Evolutionary conservation across 2,888 invertebrate species (phyloP).

Genomic region (Drosophila fulvimacula): DNA sequence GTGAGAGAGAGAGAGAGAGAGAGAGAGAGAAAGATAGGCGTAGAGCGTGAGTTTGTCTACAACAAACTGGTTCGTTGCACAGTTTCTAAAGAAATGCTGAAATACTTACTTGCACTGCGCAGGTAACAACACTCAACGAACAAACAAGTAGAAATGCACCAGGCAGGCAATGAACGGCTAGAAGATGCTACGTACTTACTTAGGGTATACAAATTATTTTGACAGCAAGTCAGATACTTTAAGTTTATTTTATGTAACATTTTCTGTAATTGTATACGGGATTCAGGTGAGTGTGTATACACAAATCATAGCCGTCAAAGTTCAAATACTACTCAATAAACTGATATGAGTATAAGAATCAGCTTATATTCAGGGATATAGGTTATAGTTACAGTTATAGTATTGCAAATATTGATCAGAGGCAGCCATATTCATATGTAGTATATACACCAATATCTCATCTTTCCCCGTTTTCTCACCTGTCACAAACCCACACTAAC

Average conservation of each 20-base stretch:
- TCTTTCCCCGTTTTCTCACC: neutral
- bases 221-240: neutral
- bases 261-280: neutral
- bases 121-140: conserved; percentile 45
- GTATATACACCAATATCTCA: too few relatives aligned
- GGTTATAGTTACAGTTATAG: too few relatives aligned
- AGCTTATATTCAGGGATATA: too few relatives aligned
- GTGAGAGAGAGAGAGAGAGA: neutral
- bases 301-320: too few relatives aligned
- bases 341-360: too few relatives aligned
- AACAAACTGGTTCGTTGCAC: conserved; percentile 51
- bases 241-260: neutral
- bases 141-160: neutral
- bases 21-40: neutral
- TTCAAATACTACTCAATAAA: too few relatives aligned
- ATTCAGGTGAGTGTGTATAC: neutral
- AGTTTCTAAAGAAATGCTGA: conserved; percentile 53
- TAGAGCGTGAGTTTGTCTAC: neutral
- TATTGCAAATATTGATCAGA: too few relatives aligned
- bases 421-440: too few relatives aligned
- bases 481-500: neutral
- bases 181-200: neutral
- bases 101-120: conserved; percentile 49
- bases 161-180: neutral
- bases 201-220: too few relatives aligned